Evolutionary conservation across 1,140 invertebrate genomes (phyloP).

Genomic region (Asbolus verrucosus): DNA sequence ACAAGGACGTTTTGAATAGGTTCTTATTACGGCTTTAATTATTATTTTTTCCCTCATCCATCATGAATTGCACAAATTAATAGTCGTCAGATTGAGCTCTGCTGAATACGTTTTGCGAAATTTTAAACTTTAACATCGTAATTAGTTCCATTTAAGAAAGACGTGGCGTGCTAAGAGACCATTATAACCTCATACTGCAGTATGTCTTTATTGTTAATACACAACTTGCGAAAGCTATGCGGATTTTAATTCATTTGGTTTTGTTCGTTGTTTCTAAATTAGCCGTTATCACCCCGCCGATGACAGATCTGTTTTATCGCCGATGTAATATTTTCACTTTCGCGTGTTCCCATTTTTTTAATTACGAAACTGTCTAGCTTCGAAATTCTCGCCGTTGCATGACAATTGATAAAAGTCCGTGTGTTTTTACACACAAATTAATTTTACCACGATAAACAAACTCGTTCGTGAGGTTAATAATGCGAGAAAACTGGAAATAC

Average conservation of each 20-base stretch:
- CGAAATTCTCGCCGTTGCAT: background rate
- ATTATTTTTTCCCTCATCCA: slow-evolving; percentile 15
- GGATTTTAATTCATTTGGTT: slow-evolving; percentile 9
- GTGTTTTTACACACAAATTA: slow-evolving; percentile 33
- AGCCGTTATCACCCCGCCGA: too few relatives aligned
- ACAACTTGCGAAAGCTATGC: slow-evolving; percentile 8
- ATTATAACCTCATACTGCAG: slow-evolving; percentile 14
- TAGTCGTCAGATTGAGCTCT: slow-evolving; percentile 20
- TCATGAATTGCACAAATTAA: slow-evolving; percentile 32
- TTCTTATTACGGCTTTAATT: slow-evolving; percentile 40
- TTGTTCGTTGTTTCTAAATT: too few relatives aligned
- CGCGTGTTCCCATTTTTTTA: too few relatives aligned
- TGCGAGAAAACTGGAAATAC: slow-evolving; percentile 6
- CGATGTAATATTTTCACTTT: too few relatives aligned
- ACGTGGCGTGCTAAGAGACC: slow-evolving; percentile 30
- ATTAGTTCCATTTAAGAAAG: slow-evolving; percentile 32
- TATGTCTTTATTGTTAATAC: slow-evolving; percentile 36
- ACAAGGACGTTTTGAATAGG: slow-evolving; percentile 17
- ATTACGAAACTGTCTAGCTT: background rate
- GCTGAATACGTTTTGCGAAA: slow-evolving; percentile 2
- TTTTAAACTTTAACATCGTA: slow-evolving; percentile 19
- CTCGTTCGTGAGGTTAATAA: slow-evolving; percentile 30
- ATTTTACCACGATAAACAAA: slow-evolving; percentile 8
- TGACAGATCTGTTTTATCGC: too few relatives aligned
- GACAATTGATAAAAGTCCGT: slow-evolving; percentile 9